phyloP scores from a whole-genome alignment of 2,797 vertebrate genomes.

The Sphaeramia orbicularis region DNA sequence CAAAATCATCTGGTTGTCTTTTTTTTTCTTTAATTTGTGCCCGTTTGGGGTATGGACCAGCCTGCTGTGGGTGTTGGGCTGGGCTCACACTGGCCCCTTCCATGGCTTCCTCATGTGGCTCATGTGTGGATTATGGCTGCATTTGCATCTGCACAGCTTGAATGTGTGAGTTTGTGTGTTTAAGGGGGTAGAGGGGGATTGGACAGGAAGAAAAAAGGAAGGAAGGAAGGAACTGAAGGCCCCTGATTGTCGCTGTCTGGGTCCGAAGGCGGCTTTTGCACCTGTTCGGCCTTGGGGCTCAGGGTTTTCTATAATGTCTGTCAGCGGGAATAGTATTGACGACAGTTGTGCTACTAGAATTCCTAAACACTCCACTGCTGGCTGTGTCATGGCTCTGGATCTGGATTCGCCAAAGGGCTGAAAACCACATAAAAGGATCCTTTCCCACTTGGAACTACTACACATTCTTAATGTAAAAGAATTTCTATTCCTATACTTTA shows the following conservation, averaged over 20 bases:
- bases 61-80: slow-evolving; percentile 31
- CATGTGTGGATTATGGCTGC: slow-evolving; percentile 38
- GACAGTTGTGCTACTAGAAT: slow-evolving; percentile 53
- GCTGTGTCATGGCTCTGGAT: not conserved
- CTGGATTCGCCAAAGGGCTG: not conserved
- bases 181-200: not conserved
- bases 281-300: slow-evolving; percentile 56
- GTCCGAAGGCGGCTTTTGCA: slow-evolving; percentile 45
- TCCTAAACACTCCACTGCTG: slow-evolving; percentile 23
- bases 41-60: slow-evolving; percentile 24
- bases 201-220: slow-evolving; percentile 32
- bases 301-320: slow-evolving; percentile 28
- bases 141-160: slow-evolving; percentile 46
- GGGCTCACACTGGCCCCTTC: slow-evolving; percentile 13
- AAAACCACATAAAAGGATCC: not conserved
- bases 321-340: slow-evolving; percentile 7
- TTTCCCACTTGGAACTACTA: not conserved
- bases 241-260: slow-evolving; percentile 37
- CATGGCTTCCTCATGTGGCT: slow-evolving; percentile 29
- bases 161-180: slow-evolving; percentile 35
- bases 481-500: no score
- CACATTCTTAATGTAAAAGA: no score
- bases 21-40: slow-evolving; percentile 20
- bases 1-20: slow-evolving; percentile 32
- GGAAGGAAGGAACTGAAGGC: slow-evolving; percentile 43